These are phyloP conservation scores for Grallaria varia DNA, from an alignment of 2,113 vertebrate species.

Conservation along the genomic window DNA sequence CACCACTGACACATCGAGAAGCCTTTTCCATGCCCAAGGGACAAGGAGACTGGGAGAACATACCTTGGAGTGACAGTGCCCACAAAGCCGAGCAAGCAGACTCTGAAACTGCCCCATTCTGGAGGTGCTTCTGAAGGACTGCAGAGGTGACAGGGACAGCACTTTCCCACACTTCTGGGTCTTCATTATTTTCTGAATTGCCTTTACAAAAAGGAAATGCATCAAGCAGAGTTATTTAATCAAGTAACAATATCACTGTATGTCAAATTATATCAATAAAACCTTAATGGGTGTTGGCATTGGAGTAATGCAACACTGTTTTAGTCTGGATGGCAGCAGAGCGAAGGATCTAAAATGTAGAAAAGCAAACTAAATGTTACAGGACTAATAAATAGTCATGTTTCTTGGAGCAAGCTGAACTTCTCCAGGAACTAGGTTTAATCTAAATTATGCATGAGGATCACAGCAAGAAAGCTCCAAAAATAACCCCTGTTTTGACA, in stretches of 20 bases:
- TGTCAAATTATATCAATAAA: neutral
- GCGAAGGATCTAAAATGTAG: neutral
- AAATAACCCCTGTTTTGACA: neutral
- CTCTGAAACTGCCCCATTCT: constrained; percentile 16
- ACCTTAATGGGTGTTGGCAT: neutral
- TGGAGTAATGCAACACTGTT: neutral
- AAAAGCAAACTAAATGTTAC: neutral
- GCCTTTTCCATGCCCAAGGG: neutral
- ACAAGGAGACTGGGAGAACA: neutral
- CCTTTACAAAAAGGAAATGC: neutral
- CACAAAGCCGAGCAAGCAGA: constrained; percentile 66
- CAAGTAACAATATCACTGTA: neutral
- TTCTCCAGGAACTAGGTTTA: neutral
- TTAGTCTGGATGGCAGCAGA: neutral
- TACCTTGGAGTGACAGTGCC: constrained; percentile 74
- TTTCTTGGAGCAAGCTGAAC: neutral
- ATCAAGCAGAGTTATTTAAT: neutral
- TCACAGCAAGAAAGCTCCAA: neutral
- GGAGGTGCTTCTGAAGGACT: constrained; percentile 31
- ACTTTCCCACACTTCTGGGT: constrained; percentile 15
- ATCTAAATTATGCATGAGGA: neutral
- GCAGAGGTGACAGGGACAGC: neutral
- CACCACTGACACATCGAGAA: neutral
- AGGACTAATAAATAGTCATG: neutral
- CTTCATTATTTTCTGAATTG: neutral